phyloP scores from a whole-genome alignment of 2,113 vertebrate genomes.

The Nyctibius bracteatus region DNA sequence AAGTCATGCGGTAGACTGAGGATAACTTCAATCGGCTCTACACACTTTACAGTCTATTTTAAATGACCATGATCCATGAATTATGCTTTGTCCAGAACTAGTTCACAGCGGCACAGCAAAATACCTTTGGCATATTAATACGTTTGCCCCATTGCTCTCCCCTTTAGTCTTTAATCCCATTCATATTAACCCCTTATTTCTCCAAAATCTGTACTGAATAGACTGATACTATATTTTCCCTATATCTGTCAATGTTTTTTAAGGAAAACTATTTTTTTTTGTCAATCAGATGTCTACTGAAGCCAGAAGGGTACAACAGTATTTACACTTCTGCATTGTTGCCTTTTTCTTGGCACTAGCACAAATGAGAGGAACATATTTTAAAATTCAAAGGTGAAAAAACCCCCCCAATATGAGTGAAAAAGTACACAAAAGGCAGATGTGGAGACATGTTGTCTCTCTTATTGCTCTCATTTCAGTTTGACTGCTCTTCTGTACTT shows the following conservation, averaged over 20 bases:
- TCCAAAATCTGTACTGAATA: neutral
- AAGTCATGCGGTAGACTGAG: neutral
- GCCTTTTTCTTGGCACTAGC: neutral
- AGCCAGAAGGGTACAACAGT: neutral
- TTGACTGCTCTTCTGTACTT: constrained; percentile 26
- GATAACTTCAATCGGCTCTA: neutral
- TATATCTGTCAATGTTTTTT: neutral
- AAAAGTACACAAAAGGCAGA: constrained; percentile 58
- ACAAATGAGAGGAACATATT: neutral
- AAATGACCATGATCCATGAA: neutral
- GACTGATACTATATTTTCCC: neutral
- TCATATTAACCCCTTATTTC: neutral
- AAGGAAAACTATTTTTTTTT: neutral
- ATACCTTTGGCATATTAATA: neutral
- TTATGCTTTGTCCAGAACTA: neutral
- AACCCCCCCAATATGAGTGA: constrained; percentile 3
- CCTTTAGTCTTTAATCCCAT: neutral
- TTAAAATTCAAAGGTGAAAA: constrained; percentile 27
- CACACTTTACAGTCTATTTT: neutral
- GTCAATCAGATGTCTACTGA: neutral
- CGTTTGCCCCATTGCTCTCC: neutral
- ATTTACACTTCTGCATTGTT: neutral
- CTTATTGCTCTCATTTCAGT: constrained; percentile 42
- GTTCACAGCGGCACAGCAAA: neutral
- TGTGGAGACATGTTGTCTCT: constrained; percentile 32